Percentiles rank a stretch among this genome's conserved stretches.
Evolutionary conservation across 1,140 invertebrate genomes (phyloP).

Genomic region (Teleopsis dalmanni): DNA sequence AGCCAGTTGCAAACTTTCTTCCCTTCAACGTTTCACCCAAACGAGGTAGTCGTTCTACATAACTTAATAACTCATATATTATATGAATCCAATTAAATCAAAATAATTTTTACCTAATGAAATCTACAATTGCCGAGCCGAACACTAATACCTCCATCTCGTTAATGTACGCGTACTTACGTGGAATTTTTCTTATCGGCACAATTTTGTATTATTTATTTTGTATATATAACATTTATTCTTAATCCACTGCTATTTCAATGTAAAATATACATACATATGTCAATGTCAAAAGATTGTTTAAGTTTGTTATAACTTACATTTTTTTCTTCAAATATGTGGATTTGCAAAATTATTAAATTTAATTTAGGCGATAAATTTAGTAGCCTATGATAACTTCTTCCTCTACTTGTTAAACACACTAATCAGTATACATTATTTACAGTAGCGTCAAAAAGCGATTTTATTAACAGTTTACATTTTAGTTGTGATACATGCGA

Average conservation of each 20-base stretch:
- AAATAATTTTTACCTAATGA: slow-evolving; percentile 58
- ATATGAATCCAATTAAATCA: slow-evolving; percentile 13
- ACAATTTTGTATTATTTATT: background rate
- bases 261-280: background rate
- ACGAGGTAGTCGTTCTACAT: slow-evolving; percentile 72
- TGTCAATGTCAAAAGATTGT: background rate
- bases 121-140: slow-evolving; percentile 78
- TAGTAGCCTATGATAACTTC: too few relatives aligned
- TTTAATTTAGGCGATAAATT: too few relatives aligned
- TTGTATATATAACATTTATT: background rate
- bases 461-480: too few relatives aligned
- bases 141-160: slow-evolving; percentile 57
- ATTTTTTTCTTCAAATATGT: too few relatives aligned
- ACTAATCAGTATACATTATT: too few relatives aligned
- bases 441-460: too few relatives aligned
- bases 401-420: too few relatives aligned
- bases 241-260: background rate
- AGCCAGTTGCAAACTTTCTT: slow-evolving; percentile 71
- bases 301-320: too few relatives aligned
- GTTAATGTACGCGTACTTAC: background rate
- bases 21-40: slow-evolving; percentile 88
- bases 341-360: too few relatives aligned
- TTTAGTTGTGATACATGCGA: too few relatives aligned
- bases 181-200: background rate
- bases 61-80: slow-evolving; percentile 52